phyloP scores from a whole-genome alignment of 2,888 invertebrate genomes.

The Caenorhabditis becei region DNA sequence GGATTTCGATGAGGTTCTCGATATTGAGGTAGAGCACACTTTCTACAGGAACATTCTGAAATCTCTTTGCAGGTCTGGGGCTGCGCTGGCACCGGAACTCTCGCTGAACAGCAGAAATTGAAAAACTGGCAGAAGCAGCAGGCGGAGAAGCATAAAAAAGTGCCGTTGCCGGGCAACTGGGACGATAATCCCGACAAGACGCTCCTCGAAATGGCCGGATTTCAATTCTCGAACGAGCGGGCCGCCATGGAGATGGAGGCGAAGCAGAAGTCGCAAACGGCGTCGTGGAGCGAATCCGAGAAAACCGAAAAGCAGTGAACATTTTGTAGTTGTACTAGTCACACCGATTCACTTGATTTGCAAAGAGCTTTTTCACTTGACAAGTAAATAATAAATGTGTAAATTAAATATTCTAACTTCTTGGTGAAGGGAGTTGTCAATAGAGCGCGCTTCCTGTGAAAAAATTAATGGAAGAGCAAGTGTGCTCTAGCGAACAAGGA shows the following conservation, averaged over 20 bases:
- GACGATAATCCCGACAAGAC: conserved; percentile 95
- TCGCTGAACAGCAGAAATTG: conserved; percentile 90
- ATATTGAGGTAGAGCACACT: conserved; percentile 58
- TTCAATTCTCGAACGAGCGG: conserved; percentile 74
- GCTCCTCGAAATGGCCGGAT: conserved; percentile 90
- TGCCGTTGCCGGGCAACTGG: conserved; percentile 94
- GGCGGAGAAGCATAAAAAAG: conserved; percentile 75
- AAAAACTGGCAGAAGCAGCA: conserved; percentile 94
- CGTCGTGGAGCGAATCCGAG: conserved; percentile 1
- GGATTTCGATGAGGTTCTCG: conserved; percentile 63
- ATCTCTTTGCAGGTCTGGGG: conserved; percentile 65
- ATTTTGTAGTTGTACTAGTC: background rate
- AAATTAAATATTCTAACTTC: no score
- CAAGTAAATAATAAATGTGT: no score
- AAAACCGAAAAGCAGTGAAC: background rate
- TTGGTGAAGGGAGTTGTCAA: no score
- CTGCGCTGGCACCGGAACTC: conserved; percentile 81
- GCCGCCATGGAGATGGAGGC: conserved; percentile 66
- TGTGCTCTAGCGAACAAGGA: no score
- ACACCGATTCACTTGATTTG: background rate
- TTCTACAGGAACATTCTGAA: background rate
- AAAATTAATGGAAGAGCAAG: no score
- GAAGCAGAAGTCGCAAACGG: background rate
- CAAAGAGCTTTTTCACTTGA: background rate
- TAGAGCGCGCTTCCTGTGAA: no score